phyloP scores from a whole-genome alignment of 2,113 vertebrate genomes.

The Actinemys pallida region DNA sequence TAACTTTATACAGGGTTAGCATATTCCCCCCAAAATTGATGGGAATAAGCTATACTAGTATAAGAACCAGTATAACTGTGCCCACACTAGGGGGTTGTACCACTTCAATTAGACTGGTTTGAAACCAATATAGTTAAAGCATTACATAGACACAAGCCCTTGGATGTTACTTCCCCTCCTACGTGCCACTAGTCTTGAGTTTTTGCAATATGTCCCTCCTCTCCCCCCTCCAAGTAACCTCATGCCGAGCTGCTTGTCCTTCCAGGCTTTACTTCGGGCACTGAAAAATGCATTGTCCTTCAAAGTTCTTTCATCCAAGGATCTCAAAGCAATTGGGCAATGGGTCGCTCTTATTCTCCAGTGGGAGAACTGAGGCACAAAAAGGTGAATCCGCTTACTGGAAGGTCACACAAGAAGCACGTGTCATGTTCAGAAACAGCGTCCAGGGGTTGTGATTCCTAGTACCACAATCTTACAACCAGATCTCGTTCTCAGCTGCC shows the following conservation, averaged over 20 bases:
- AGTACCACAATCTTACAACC: background rate
- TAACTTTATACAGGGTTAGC: background rate
- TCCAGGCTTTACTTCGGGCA: background rate
- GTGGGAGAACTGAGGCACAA: background rate
- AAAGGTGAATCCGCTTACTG: background rate
- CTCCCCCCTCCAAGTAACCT: background rate
- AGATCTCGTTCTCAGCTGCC: background rate
- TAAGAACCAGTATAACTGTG: background rate
- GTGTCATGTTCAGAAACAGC: background rate
- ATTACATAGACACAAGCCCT: background rate
- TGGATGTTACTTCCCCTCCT: background rate
- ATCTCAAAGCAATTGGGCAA: background rate
- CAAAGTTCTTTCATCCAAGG: background rate
- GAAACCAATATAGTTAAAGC: background rate
- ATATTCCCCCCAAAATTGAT: background rate
- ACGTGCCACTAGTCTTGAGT: background rate
- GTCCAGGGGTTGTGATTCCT: background rate
- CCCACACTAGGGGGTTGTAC: background rate
- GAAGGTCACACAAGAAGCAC: background rate
- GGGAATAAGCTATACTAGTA: background rate
- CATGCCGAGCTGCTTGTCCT: background rate
- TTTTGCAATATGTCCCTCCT: background rate
- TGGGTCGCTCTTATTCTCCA: background rate
- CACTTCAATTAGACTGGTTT: background rate
- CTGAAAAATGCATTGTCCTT: background rate